Conservation (phyloP, 2,797 vertebrate genomes). For the Acipenser transmontanus region DNA sequence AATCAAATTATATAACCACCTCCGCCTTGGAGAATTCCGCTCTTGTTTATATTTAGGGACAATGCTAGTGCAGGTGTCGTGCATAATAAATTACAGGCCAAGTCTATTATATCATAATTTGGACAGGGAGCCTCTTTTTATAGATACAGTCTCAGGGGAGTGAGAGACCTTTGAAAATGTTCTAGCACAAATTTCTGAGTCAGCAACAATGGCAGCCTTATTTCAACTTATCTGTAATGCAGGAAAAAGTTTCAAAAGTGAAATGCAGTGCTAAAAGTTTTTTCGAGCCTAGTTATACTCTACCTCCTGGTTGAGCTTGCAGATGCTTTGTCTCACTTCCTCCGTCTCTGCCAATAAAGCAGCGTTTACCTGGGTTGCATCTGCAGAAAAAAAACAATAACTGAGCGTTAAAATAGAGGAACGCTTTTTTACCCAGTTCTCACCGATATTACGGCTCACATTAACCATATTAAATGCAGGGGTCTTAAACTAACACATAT, state of each 20-base stretch:
- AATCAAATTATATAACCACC: neutral
- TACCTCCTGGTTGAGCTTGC: conserved; percentile 82
- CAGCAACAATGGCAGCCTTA: neutral
- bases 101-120: neutral
- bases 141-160: neutral
- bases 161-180: neutral
- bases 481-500: neutral
- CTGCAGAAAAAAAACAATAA: conserved; percentile 34
- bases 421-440: no score
- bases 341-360: conserved; percentile 67
- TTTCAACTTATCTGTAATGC: neutral
- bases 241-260: neutral
- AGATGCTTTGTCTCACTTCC: conserved; percentile 77
- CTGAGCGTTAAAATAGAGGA: no score
- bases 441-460: no score
- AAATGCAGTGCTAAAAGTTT: no score
- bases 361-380: conserved; percentile 43
- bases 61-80: neutral
- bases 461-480: no score
- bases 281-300: neutral
- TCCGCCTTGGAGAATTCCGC: neutral
- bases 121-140: neutral
- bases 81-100: neutral
- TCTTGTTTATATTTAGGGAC: neutral
- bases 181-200: neutral